These are phyloP conservation scores for Hyperoodon ampullatus DNA, from an alignment of 2,113 vertebrate species.

Conservation along the genomic window DNA sequence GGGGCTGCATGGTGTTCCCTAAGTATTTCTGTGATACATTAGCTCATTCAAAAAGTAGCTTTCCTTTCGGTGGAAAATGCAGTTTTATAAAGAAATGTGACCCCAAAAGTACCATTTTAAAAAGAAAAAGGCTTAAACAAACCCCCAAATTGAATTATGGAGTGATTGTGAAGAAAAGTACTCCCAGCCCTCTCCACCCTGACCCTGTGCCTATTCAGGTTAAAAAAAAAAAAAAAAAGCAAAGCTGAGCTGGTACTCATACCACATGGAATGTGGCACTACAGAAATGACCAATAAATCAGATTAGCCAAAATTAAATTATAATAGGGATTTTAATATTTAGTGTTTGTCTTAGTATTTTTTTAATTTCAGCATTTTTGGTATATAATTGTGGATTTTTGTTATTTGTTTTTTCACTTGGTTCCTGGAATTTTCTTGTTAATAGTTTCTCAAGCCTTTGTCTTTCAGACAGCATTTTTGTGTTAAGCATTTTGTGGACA, in stretches of 20 bases:
- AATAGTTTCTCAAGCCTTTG: background rate
- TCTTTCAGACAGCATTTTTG: conserved; percentile 1
- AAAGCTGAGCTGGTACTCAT: background rate
- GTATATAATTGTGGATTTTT: background rate
- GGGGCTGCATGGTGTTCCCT: background rate
- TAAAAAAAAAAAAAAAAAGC: background rate
- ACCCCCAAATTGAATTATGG: background rate
- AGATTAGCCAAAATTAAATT: background rate
- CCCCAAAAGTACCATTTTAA: background rate
- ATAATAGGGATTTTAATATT: background rate
- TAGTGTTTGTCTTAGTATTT: background rate
- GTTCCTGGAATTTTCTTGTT: conserved; percentile 15
- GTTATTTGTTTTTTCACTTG: background rate
- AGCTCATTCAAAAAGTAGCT: background rate
- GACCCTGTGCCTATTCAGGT: background rate
- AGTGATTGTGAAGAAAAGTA: background rate
- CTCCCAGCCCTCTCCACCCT: background rate
- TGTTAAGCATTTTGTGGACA: background rate
- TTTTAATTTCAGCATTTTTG: background rate
- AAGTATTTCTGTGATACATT: background rate
- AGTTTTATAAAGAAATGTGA: background rate
- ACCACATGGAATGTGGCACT: background rate
- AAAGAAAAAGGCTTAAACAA: background rate
- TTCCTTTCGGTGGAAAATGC: conserved; percentile 16
- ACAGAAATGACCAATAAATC: background rate